These are phyloP conservation scores for Latrodectus hesperus DNA, from an alignment of 2,888 invertebrate genomes.

Conservation along the genomic window DNA sequence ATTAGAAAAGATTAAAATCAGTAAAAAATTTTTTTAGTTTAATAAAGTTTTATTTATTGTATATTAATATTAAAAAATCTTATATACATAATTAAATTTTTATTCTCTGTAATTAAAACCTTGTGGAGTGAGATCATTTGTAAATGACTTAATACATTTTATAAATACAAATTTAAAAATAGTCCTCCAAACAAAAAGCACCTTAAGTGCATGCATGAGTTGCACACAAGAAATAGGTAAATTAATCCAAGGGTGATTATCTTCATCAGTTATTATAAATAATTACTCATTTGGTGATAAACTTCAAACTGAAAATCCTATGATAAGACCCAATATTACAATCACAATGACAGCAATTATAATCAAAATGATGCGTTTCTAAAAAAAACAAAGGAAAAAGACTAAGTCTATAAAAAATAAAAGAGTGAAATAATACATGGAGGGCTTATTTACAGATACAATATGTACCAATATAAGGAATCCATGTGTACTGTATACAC, in stretches of 20 bases:
- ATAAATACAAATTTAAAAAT: too few relatives aligned
- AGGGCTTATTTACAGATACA: background rate
- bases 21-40: too few relatives aligned
- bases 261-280: background rate
- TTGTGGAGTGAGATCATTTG: too few relatives aligned
- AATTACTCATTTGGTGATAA: background rate
- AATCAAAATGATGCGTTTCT: constrained; percentile 58
- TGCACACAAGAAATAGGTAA: too few relatives aligned
- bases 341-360: constrained; percentile 33
- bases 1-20: too few relatives aligned
- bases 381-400: constrained; percentile 27
- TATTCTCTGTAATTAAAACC: too few relatives aligned
- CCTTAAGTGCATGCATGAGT: too few relatives aligned
- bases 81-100: too few relatives aligned
- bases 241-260: background rate
- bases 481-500: background rate
- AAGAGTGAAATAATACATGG: constrained; percentile 2
- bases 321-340: constrained; percentile 50
- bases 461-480: background rate
- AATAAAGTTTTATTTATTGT: too few relatives aligned
- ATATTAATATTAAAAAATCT: too few relatives aligned
- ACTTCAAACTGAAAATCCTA: constrained; percentile 29
- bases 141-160: too few relatives aligned
- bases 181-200: too few relatives aligned
- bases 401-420: constrained; percentile 16